A percentile compares a stretch with the other conserved stretches of the same genome.
Evolutionary conservation across 2,797 vertebrate genomes (phyloP).

Genomic region (Gymnothorax javanicus): DNA sequence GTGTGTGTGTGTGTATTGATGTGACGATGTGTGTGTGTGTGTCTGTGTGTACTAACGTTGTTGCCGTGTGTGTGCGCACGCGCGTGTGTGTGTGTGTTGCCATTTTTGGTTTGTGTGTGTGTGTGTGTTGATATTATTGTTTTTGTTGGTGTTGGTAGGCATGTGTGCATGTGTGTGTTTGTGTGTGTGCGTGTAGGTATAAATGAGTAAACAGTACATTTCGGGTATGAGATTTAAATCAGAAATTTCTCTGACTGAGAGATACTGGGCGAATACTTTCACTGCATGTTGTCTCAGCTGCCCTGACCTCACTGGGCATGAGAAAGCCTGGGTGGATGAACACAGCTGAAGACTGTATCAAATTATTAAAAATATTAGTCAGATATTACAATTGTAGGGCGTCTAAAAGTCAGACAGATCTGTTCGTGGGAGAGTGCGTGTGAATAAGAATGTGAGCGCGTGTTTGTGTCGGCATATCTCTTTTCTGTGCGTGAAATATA

Average conservation of each 20-base stretch:
- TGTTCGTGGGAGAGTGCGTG: conserved; percentile 27
- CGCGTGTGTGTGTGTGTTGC: neutral
- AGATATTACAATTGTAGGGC: neutral
- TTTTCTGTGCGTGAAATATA: neutral
- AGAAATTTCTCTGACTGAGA: neutral
- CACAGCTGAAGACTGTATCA: neutral
- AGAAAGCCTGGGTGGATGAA: neutral
- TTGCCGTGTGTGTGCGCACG: neutral
- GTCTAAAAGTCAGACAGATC: neutral
- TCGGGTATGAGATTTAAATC: neutral
- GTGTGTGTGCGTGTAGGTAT: neutral
- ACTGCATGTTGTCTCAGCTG: neutral
- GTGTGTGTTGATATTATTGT: neutral
- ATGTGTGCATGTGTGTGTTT: neutral
- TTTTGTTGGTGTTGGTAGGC: neutral
- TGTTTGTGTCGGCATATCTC: neutral
- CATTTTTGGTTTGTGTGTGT: neutral
- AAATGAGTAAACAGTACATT: neutral
- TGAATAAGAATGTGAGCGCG: neutral
- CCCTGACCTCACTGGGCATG: neutral
- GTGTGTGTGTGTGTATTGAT: neutral
- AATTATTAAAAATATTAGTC: neutral
- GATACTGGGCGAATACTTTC: neutral
- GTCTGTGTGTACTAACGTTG: neutral
- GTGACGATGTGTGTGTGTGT: neutral